Evolutionary conservation across 2,113 vertebrate species (phyloP).

Genomic region (Lepus timidus): DNA sequence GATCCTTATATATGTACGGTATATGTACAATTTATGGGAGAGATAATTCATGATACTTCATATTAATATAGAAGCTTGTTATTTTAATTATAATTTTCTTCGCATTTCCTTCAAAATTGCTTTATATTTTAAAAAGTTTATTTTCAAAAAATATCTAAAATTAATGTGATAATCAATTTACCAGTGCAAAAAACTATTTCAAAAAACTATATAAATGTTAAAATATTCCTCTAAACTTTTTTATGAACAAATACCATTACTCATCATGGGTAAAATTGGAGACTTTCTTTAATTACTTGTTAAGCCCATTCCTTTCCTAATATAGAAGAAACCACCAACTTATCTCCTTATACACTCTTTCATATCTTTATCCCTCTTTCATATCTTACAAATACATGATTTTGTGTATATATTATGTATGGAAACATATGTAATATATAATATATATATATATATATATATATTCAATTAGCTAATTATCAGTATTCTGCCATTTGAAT

Average conservation of each 20-base stretch:
- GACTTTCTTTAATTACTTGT: neutral
- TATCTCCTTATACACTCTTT: neutral
- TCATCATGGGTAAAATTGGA: neutral
- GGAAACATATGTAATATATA: too few species aligned
- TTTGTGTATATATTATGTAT: neutral
- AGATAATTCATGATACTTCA: neutral
- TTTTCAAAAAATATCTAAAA: neutral
- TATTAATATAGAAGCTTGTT: neutral
- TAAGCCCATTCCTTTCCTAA: neutral
- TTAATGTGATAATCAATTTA: neutral
- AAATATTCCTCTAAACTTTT: neutral
- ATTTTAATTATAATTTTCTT: constrained; percentile 11
- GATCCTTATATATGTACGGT: neutral
- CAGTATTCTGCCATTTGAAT: neutral
- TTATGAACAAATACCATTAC: neutral
- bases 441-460: neutral
- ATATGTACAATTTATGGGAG: neutral
- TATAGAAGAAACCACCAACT: neutral
- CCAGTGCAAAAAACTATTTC: neutral
- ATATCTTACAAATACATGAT: neutral
- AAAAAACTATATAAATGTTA: neutral
- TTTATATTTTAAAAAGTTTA: neutral
- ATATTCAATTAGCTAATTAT: neutral
- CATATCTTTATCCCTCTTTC: neutral
- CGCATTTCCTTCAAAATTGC: neutral